Evolutionary conservation across 1,140 invertebrate genomes (phyloP).

Genomic region (Macrobrachium rosenbergii): DNA sequence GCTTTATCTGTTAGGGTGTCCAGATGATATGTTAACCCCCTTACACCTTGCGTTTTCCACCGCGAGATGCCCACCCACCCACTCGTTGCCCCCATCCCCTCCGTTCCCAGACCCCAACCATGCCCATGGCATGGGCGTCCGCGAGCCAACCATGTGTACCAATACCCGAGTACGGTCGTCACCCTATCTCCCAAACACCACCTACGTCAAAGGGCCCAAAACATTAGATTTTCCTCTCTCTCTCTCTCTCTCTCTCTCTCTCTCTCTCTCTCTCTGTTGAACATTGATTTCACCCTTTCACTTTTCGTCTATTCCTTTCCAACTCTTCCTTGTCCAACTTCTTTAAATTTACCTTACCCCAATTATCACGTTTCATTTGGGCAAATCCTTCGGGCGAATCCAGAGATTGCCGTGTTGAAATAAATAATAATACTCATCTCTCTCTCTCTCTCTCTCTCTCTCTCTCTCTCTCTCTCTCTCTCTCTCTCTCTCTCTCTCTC

Average conservation of each 20-base stretch:
- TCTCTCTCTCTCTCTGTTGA: neutral
- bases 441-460: slow-evolving; percentile 31
- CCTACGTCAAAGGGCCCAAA: neutral
- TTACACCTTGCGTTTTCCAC: too few relatives aligned
- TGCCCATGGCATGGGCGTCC: too few relatives aligned
- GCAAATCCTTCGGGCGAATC: too few relatives aligned
- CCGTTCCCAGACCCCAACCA: neutral
- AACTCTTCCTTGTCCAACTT: neutral
- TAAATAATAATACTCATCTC: too few relatives aligned
- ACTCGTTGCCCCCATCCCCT: neutral
- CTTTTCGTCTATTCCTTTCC: neutral
- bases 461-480: slow-evolving; percentile 31
- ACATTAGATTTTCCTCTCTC: neutral
- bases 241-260: neutral
- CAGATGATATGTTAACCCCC: too few relatives aligned
- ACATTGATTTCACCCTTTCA: neutral
- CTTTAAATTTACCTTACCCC: neutral
- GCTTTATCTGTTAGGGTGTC: too few relatives aligned
- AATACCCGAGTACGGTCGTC: too few relatives aligned
- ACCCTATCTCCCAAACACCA: too few relatives aligned
- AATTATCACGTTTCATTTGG: neutral
- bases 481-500: slow-evolving; percentile 28
- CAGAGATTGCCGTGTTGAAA: too few relatives aligned
- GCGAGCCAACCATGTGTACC: too few relatives aligned
- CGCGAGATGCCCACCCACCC: neutral